Percentiles rank a stretch among this genome's conserved stretches.
Conservation (phyloP, 2,888 invertebrate genomes). For the Ferdinandea cuprea region DNA sequence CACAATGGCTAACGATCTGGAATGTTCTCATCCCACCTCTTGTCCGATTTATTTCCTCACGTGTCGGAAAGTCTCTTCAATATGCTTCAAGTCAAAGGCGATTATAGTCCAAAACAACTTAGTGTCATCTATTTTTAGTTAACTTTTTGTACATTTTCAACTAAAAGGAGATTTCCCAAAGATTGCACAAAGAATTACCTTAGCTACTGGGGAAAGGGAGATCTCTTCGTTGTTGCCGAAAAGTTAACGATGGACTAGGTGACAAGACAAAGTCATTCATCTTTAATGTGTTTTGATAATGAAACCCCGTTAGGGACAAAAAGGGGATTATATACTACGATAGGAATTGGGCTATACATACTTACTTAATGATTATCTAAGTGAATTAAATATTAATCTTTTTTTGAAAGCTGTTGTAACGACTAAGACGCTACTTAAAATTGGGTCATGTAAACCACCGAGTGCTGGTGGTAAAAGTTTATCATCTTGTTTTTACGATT, state of each 20-base stretch:
- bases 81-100: not conserved
- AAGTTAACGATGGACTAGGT: slow-evolving; percentile 10
- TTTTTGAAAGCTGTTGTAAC: not conserved
- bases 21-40: not conserved
- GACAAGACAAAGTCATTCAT: slow-evolving; percentile 41
- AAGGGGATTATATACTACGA: slow-evolving; percentile 23
- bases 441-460: slow-evolving; percentile 20
- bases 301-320: slow-evolving; percentile 41
- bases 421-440: slow-evolving; percentile 6
- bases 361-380: not conserved
- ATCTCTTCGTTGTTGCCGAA: not conserved
- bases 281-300: slow-evolving; percentile 45
- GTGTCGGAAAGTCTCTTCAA: not conserved
- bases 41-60: not conserved
- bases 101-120: not conserved
- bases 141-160: not conserved
- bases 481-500: not conserved
- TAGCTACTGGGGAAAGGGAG: not conserved
- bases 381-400: slow-evolving; percentile 38
- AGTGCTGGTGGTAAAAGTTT: slow-evolving; percentile 1
- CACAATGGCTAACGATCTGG: too few relatives aligned
- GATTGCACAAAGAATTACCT: not conserved
- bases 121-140: not conserved
- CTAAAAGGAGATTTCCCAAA: not conserved
- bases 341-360: not conserved